Conservation (phyloP, 2,888 invertebrate genomes). For the Electrophaes corylata region DNA sequence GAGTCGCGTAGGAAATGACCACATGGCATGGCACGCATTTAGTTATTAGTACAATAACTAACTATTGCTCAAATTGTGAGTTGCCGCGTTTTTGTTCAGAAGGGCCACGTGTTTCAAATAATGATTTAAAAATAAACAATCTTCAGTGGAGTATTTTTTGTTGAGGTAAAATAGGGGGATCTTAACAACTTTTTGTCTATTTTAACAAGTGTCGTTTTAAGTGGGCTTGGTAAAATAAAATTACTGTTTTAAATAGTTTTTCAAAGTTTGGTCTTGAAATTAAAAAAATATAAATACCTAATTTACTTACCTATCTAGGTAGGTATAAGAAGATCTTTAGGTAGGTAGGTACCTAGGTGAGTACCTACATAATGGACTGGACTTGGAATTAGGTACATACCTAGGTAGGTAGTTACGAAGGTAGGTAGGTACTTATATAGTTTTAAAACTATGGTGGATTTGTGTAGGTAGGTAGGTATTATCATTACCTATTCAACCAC, state of each 20-base stretch:
- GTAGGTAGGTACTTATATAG: no score
- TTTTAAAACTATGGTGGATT: no score
- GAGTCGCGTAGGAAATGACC: conserved; percentile 72
- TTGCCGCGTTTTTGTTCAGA: conserved; percentile 73
- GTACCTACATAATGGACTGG: not conserved
- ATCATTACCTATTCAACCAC: no score
- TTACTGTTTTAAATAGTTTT: no score
- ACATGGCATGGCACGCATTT: conserved; percentile 80
- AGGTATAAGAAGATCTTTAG: no score
- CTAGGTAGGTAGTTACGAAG: no score
- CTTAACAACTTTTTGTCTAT: conserved; percentile 38
- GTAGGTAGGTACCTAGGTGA: not conserved
- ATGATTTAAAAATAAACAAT: conserved; percentile 54
- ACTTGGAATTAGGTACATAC: no score
- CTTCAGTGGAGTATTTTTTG: conserved; percentile 41
- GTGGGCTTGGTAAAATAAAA: conserved; percentile 2
- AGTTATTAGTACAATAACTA: conserved; percentile 68
- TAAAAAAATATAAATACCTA: no score
- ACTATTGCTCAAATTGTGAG: conserved; percentile 74
- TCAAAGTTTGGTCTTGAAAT: no score
- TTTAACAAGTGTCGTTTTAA: conserved; percentile 33
- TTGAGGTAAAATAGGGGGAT: conserved; percentile 33
- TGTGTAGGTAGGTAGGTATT: no score
- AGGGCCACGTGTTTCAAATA: conserved; percentile 68
- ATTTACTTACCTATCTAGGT: no score